Evolutionary conservation across 2,797 vertebrate genomes (phyloP).

Genomic region (Smutsia temminckii): DNA sequence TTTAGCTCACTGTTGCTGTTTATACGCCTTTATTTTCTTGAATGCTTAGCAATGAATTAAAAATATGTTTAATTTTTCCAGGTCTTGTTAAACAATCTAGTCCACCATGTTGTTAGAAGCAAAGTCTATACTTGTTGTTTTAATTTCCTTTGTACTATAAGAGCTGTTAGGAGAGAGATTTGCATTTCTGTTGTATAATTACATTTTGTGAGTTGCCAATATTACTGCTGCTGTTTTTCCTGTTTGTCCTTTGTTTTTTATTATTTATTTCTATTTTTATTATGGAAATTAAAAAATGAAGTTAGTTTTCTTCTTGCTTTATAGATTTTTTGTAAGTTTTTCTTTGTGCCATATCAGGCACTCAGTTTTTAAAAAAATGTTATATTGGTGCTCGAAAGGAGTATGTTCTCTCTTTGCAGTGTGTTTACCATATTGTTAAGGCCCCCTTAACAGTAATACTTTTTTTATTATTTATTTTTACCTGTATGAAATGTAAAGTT

Average conservation of each 20-base stretch:
- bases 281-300: background rate
- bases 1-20: background rate
- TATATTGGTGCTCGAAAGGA: background rate
- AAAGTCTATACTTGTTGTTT: background rate
- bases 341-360: background rate
- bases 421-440: background rate
- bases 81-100: background rate
- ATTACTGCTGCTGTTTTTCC: background rate
- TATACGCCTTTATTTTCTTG: background rate
- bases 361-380: background rate
- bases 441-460: background rate
- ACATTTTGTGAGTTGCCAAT: background rate
- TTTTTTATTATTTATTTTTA: background rate
- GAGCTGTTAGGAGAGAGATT: background rate
- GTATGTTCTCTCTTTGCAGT: background rate
- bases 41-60: background rate
- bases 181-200: background rate
- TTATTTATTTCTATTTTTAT: background rate
- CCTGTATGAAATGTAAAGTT: background rate
- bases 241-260: background rate
- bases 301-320: background rate
- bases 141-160: background rate
- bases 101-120: background rate
- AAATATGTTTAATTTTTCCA: background rate
- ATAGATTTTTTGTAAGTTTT: background rate